phyloP scores from a whole-genome alignment of 1,140 invertebrate genomes.

The Neomicropteryx cornuta region DNA sequence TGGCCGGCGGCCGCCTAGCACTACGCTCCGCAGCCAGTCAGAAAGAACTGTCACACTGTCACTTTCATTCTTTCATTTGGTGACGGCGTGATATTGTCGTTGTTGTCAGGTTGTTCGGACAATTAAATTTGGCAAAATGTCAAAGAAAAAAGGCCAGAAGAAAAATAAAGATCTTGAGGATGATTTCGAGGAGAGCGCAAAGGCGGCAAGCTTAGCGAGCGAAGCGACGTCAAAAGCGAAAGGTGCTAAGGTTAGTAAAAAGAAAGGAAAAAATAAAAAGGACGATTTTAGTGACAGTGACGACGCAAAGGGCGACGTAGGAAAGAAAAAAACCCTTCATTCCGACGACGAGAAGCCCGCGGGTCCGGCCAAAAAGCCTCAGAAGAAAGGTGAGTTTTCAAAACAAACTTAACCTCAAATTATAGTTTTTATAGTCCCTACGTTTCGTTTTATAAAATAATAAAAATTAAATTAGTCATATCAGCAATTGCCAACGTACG shows the following conservation, averaged over 20 bases:
- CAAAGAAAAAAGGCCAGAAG: slow-evolving; percentile 49
- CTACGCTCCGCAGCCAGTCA: too few species aligned
- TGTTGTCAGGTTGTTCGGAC: too few species aligned
- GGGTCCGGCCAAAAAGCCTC: slow-evolving; percentile 32
- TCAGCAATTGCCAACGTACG: too few species aligned
- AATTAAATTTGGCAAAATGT: too few species aligned
- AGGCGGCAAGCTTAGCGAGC: slow-evolving; percentile 21
- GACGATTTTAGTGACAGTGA: slow-evolving; percentile 41
- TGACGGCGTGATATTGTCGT: too few species aligned
- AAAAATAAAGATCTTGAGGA: slow-evolving; percentile 48
- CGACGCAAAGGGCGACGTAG: slow-evolving; percentile 21
- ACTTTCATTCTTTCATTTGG: too few species aligned
- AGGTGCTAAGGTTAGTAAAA: slow-evolving; percentile 31
- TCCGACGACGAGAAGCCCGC: slow-evolving; percentile 38
- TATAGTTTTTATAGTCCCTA: too few species aligned
- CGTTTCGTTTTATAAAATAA: too few species aligned
- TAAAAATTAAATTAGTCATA: too few species aligned
- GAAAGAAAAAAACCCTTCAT: slow-evolving; percentile 25
- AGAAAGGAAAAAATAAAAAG: slow-evolving; percentile 34
- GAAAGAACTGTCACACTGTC: too few species aligned
- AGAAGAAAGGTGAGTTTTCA: slow-evolving; percentile 44
- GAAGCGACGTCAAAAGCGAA: slow-evolving; percentile 41
- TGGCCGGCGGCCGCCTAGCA: too few species aligned
- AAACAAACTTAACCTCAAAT: too few species aligned
- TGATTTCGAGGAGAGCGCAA: slow-evolving; percentile 40